Evolutionary conservation across 2,888 invertebrate species (phyloP).

Genomic region (Chymomyza procnemis): DNA sequence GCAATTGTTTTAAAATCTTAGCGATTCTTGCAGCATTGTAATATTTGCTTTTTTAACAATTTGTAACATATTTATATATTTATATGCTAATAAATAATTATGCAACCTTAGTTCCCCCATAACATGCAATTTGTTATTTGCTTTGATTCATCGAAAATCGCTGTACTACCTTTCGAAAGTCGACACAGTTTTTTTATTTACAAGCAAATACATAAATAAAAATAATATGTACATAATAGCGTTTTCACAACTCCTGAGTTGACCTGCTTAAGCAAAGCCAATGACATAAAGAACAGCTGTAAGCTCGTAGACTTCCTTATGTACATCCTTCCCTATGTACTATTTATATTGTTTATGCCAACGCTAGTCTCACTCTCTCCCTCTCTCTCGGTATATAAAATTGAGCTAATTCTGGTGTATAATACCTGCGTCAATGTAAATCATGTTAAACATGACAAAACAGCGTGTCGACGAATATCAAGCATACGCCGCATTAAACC

Average conservation of each 20-base stretch:
- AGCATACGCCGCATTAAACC: not conserved
- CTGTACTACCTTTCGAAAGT: not conserved
- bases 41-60: conserved; percentile 25
- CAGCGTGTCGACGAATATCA: not conserved
- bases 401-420: not conserved
- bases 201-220: not conserved
- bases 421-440: conserved; percentile 45
- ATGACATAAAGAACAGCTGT: not conserved
- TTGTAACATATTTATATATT: not conserved
- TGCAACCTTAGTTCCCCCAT: not conserved
- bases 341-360: not conserved
- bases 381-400: not conserved
- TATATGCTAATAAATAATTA: not conserved
- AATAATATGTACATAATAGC: not conserved
- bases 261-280: not conserved
- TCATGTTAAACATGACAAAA: conserved; percentile 31
- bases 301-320: not conserved
- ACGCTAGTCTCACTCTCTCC: too few species aligned
- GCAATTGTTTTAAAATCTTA: too few species aligned
- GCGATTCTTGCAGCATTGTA: conserved; percentile 5
- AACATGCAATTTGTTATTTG: not conserved
- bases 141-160: not conserved
- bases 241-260: not conserved
- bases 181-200: not conserved
- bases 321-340: not conserved